Conservation (phyloP, 2,888 invertebrate species). For the Ganaspis brasiliensis region DNA sequence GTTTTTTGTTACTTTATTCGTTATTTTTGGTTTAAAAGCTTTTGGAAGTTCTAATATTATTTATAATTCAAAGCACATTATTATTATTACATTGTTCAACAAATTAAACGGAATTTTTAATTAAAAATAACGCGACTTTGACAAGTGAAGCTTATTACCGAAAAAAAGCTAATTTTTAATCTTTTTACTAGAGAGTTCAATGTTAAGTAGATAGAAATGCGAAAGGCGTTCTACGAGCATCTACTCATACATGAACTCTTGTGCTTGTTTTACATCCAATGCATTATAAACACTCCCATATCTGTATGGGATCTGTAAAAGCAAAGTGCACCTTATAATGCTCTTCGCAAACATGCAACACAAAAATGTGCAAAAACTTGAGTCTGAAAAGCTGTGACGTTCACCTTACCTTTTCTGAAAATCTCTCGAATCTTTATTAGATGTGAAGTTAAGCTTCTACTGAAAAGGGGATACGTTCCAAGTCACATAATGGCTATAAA, state of each 20-base stretch:
- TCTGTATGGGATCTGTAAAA: conserved; percentile 7
- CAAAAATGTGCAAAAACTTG: conserved; percentile 6
- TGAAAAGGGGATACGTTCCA: not conserved
- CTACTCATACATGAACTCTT: conserved; percentile 29
- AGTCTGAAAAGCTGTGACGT: conserved; percentile 16
- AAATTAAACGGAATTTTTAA: not conserved
- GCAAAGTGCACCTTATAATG: conserved; percentile 15
- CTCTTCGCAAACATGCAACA: not conserved
- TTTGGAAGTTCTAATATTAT: no score
- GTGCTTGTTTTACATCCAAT: conserved; percentile 16
- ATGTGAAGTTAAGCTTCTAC: conserved; percentile 29
- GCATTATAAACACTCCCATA: conserved; percentile 18
- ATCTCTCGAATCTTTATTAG: conserved; percentile 25
- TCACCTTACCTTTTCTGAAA: not conserved
- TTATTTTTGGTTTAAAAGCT: no score
- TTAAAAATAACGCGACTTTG: not conserved
- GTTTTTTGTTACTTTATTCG: no score
- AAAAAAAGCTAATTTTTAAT: not conserved
- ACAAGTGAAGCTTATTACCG: not conserved
- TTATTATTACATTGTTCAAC: no score
- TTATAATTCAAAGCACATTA: no score
- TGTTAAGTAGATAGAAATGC: conserved; percentile 2
- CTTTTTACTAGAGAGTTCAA: not conserved
- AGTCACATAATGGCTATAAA: not conserved
- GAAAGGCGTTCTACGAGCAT: not conserved